Conservation (phyloP, 2,888 invertebrate genomes). For the Pristionchus japonicus region DNA sequence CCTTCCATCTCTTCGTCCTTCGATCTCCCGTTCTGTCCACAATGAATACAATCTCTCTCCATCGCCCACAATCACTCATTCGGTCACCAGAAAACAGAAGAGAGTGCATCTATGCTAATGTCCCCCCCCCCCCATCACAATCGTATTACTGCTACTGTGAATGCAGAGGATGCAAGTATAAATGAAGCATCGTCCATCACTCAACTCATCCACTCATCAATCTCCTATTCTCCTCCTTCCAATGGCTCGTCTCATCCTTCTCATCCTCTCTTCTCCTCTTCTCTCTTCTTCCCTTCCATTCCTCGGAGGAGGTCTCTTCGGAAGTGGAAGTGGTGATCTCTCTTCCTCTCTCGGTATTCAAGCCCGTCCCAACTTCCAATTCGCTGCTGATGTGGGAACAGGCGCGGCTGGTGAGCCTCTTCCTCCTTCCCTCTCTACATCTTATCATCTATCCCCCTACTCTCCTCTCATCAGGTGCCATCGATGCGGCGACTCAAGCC, state of each 20-base stretch:
- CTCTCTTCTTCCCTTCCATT: not conserved
- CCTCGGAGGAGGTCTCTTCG: slow-evolving; percentile 1
- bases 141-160: not conserved
- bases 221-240: not conserved
- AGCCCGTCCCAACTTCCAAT: slow-evolving; percentile 24
- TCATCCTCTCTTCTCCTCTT: not conserved
- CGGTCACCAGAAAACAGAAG: not conserved
- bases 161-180: not conserved
- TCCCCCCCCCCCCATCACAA: not conserved
- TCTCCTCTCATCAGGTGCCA: not conserved
- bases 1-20: not conserved
- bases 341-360: not conserved
- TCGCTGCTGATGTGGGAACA: not conserved
- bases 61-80: not conserved
- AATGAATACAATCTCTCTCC: not conserved
- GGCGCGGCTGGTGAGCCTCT: slow-evolving; percentile 8
- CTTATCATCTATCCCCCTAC: not conserved
- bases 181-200: not conserved
- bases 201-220: not conserved
- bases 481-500: slow-evolving; percentile 23
- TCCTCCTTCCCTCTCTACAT: not conserved
- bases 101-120: not conserved
- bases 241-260: slow-evolving; percentile 2
- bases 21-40: not conserved
- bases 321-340: not conserved